Conservation (phyloP, 2,888 invertebrate species). For the Erebia ligea region DNA sequence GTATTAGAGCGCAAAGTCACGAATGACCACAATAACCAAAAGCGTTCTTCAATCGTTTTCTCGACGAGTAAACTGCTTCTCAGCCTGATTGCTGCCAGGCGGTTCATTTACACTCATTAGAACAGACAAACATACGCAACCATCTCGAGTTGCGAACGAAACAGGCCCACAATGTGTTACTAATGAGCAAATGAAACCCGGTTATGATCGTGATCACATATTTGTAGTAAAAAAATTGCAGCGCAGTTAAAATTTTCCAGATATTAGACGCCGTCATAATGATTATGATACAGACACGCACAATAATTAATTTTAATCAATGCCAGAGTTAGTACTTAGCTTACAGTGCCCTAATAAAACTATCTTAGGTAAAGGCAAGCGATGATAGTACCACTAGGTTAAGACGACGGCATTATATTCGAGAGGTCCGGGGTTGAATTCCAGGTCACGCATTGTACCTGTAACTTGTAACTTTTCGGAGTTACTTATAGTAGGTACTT, state of each 20-base stretch:
- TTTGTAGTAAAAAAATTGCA: constrained; percentile 16
- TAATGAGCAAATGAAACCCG: constrained; percentile 35
- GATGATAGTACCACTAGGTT: too few relatives aligned
- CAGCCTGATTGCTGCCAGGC: constrained; percentile 56
- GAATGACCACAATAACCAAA: constrained; percentile 60
- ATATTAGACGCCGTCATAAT: not conserved
- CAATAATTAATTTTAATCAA: not conserved
- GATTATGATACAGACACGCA: not conserved
- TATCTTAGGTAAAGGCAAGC: not conserved
- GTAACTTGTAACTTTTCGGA: too few relatives aligned
- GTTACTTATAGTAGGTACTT: too few relatives aligned
- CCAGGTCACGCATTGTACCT: too few relatives aligned
- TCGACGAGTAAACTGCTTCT: constrained; percentile 45
- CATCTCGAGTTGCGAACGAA: constrained; percentile 28
- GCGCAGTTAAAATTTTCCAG: constrained; percentile 12
- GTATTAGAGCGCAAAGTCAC: constrained; percentile 77
- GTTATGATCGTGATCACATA: constrained; percentile 32
- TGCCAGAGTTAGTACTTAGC: not conserved
- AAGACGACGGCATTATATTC: too few relatives aligned
- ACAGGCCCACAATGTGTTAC: constrained; percentile 25
- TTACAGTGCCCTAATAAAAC: not conserved
- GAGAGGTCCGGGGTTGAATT: too few relatives aligned
- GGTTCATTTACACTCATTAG: constrained; percentile 50
- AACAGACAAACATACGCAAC: constrained; percentile 39
- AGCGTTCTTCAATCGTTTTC: constrained; percentile 50